These are phyloP conservation scores for Neofelis nebulosa DNA, from an alignment of 2,113 vertebrate genomes.

Conservation along the genomic window DNA sequence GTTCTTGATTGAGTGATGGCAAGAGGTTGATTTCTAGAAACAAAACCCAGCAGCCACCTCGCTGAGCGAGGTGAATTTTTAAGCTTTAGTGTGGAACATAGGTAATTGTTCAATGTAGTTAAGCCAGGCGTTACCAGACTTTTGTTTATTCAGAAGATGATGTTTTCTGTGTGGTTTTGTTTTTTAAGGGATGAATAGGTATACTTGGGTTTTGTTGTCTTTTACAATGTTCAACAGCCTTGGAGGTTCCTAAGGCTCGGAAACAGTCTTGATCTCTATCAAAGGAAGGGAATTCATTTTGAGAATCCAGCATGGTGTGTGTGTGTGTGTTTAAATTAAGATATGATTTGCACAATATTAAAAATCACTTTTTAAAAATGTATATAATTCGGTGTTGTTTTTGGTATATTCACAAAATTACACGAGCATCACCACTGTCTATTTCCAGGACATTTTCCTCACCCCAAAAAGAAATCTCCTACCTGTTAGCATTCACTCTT, in stretches of 20 bases:
- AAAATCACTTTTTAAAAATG: constrained; percentile 8
- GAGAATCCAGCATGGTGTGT: background rate
- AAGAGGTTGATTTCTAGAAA: background rate
- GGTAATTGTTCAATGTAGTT: background rate
- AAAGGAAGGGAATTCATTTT: constrained; percentile 33
- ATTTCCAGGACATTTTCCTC: background rate
- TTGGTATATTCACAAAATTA: background rate
- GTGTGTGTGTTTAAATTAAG: background rate
- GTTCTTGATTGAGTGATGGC: background rate
- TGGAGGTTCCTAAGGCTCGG: background rate
- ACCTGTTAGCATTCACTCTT: background rate
- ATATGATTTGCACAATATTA: background rate
- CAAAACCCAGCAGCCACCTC: background rate
- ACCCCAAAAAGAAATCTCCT: background rate
- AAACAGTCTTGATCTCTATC: background rate
- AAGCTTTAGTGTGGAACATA: background rate
- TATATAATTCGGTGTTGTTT: background rate
- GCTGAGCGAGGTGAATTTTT: background rate
- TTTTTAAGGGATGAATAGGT: background rate
- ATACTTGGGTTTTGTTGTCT: background rate
- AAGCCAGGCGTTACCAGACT: background rate
- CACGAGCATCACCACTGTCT: background rate
- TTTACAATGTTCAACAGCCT: background rate
- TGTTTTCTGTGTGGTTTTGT: background rate
- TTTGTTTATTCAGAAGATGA: background rate